phyloP scores from a whole-genome alignment of 2,888 invertebrate genomes.

The Parnassius glacialis region DNA sequence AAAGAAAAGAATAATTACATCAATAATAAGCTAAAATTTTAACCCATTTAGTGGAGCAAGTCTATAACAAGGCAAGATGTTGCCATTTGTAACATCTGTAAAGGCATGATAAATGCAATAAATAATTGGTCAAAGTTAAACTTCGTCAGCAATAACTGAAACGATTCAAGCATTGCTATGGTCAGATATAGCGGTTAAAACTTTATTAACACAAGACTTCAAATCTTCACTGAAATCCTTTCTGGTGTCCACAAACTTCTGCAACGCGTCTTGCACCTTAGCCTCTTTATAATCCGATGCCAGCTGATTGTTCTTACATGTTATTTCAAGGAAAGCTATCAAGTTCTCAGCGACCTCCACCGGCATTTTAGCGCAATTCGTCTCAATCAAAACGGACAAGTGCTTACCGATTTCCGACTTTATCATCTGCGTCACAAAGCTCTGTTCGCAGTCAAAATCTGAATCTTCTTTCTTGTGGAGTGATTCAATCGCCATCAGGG shows the following conservation, averaged over 20 bases:
- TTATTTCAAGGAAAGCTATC: slow-evolving; percentile 68
- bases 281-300: slow-evolving; percentile 59
- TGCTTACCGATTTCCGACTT: slow-evolving; percentile 77
- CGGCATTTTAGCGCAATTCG: slow-evolving; percentile 71
- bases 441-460: slow-evolving; percentile 50
- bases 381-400: slow-evolving; percentile 69
- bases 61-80: too few species aligned
- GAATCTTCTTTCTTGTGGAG: slow-evolving; percentile 43
- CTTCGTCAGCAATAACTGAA: too few species aligned
- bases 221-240: slow-evolving; percentile 56
- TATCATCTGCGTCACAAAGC: slow-evolving; percentile 59
- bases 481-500: slow-evolving; percentile 76
- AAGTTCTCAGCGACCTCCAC: slow-evolving; percentile 75
- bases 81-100: not conserved
- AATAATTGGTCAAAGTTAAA: not conserved
- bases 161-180: slow-evolving; percentile 30
- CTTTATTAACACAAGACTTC: slow-evolving; percentile 45
- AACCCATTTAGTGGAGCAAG: too few species aligned
- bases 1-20: too few species aligned
- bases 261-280: slow-evolving; percentile 55
- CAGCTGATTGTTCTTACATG: slow-evolving; percentile 58
- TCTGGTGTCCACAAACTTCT: slow-evolving; percentile 56
- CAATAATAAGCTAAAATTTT: too few species aligned
- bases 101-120: not conserved
- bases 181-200: slow-evolving; percentile 47